Conservation (phyloP, 2,888 invertebrate genomes). For the Orthosia gracilis region DNA sequence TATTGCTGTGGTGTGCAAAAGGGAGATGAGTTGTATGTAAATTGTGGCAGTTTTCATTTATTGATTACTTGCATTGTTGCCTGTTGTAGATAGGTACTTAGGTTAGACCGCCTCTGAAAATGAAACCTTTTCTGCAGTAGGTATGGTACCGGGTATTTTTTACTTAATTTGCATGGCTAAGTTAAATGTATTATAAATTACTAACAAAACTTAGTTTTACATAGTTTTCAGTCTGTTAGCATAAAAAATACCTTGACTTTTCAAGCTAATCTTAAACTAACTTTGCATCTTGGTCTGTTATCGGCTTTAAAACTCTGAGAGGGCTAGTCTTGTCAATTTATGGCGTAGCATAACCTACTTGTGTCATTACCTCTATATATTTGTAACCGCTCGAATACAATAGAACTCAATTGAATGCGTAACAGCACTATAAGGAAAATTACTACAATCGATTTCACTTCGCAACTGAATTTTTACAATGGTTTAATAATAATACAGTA, state of each 20-base stretch:
- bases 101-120: background rate
- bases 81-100: background rate
- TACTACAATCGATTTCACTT: conserved; percentile 12
- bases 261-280: no score
- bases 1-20: background rate
- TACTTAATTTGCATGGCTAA: no score
- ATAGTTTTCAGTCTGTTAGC: no score
- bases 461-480: conserved; percentile 19
- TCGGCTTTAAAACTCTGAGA: no score
- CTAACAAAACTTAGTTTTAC: no score
- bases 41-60: background rate
- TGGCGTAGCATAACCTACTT: conserved; percentile 25
- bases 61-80: background rate
- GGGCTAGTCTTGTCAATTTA: background rate
- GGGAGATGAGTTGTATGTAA: background rate
- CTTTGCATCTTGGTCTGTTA: no score
- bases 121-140: no score
- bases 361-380: conserved; percentile 6
- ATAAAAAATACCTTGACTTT: no score
- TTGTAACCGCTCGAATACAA: conserved; percentile 8
- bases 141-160: no score
- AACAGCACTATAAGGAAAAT: conserved; percentile 16
- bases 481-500: background rate
- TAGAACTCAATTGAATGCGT: conserved; percentile 15
- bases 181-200: no score